A percentile compares a stretch with the other conserved stretches of the same genome.
Conservation (phyloP, 2,888 invertebrate species). For the Megalurothrips usitatus region DNA sequence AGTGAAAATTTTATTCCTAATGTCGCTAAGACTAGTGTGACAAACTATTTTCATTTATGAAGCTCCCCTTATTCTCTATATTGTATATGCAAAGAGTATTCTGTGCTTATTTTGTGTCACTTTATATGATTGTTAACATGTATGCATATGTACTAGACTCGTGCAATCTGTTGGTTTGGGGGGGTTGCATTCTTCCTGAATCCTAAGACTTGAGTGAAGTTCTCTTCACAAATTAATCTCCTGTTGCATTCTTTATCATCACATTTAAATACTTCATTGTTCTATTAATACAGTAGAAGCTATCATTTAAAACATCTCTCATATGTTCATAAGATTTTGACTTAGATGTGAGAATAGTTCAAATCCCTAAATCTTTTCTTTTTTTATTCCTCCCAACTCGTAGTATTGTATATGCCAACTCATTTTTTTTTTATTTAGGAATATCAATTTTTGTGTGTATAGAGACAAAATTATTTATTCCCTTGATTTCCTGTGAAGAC, state of each 20-base stretch:
- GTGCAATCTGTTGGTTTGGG: neutral
- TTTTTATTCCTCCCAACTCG: neutral
- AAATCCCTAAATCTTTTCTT: neutral
- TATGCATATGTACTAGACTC: neutral
- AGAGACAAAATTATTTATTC: conserved; percentile 6
- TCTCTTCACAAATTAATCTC: neutral
- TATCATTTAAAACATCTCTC: neutral
- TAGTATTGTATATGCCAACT: neutral
- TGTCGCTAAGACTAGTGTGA: neutral
- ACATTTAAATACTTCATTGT: neutral
- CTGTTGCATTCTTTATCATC: conserved; percentile 2
- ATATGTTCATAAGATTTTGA: neutral
- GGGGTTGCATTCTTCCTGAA: neutral
- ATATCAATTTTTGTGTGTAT: neutral
- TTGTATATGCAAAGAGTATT: neutral
- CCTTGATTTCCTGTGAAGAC: neutral
- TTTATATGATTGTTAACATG: neutral
- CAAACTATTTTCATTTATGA: neutral
- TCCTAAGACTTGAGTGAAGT: neutral
- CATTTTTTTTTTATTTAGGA: neutral
- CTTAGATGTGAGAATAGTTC: neutral
- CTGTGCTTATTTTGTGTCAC: neutral
- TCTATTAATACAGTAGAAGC: neutral
- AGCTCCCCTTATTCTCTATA: neutral
- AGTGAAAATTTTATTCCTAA: neutral